phyloP scores from a whole-genome alignment of 2,888 invertebrate species.

The Volucella bombylans region DNA sequence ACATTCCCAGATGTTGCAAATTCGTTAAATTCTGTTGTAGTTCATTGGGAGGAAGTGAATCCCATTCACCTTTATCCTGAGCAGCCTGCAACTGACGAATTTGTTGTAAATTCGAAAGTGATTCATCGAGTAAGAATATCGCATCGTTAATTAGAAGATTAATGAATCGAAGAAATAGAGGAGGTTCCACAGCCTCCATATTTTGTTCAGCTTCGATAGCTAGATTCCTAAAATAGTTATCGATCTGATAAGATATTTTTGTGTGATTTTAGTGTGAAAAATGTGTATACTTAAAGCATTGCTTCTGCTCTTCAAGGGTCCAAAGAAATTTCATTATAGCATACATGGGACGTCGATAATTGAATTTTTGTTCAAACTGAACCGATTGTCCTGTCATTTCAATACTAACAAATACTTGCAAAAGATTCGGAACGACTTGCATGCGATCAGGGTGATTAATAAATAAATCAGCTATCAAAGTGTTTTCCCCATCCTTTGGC shows the following conservation, averaged over 20 bases:
- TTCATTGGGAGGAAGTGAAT: conserved; percentile 86
- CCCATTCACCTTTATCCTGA: conserved; percentile 89
- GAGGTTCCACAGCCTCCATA: conserved; percentile 95
- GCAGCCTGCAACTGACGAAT: conserved; percentile 91
- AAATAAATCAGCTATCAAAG: conserved; percentile 89
- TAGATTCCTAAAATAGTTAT: conserved; percentile 84
- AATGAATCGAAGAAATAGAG: conserved; percentile 95
- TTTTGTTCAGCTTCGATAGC: conserved; percentile 91
- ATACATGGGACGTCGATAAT: conserved; percentile 97
- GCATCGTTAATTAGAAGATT: conserved; percentile 99
- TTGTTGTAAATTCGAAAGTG: conserved; percentile 93
- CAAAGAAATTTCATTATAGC: conserved; percentile 95
- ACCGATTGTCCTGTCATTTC: conserved; percentile 98
- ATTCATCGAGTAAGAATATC: conserved; percentile 96
- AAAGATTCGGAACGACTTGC: conserved; percentile 90
- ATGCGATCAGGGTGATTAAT: conserved; percentile 88
- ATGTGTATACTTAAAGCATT: conserved; percentile 87
- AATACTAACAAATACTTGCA: conserved; percentile 97
- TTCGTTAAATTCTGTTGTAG: conserved; percentile 88
- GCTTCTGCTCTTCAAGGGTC: conserved; percentile 90
- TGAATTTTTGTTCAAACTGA: conserved; percentile 98
- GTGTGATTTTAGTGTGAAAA: not conserved
- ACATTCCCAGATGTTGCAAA: conserved; percentile 90
- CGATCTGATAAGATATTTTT: not conserved
- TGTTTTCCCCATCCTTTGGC: conserved; percentile 85